Evolutionary conservation across 2,888 invertebrate species (phyloP).

Genomic region (Laothoe populi): DNA sequence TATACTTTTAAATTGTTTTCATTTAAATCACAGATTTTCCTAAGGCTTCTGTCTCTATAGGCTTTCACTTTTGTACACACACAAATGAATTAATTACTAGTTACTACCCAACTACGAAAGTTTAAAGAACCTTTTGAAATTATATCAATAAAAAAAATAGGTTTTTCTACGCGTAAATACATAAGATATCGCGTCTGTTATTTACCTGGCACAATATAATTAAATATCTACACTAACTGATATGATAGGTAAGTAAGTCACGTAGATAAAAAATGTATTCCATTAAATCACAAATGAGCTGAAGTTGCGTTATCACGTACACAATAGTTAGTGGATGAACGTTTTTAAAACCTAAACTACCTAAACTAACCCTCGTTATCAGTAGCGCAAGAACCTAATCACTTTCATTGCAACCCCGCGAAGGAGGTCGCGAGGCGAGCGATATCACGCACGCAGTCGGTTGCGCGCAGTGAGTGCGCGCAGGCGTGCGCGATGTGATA

Average conservation of each 20-base stretch:
- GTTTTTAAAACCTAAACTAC: constrained; percentile 52
- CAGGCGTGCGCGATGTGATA: constrained; percentile 58
- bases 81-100: too few species aligned
- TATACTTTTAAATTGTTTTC: too few species aligned
- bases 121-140: too few species aligned
- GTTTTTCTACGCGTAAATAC: neutral
- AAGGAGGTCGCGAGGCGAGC: constrained; percentile 65
- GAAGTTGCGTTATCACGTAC: constrained; percentile 15
- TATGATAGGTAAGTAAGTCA: constrained; percentile 24
- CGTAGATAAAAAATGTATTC: neutral
- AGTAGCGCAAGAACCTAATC: constrained; percentile 77
- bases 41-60: too few species aligned
- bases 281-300: constrained; percentile 18
- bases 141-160: neutral
- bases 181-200: neutral
- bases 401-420: constrained; percentile 80
- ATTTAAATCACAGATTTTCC: too few species aligned
- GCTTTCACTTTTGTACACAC: too few species aligned
- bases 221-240: neutral
- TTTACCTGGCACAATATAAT: neutral
- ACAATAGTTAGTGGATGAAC: constrained; percentile 33
- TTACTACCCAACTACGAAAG: too few species aligned
- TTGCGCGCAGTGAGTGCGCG: constrained; percentile 63
- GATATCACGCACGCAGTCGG: constrained; percentile 67
- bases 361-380: constrained; percentile 74